Conservation (phyloP, 2,113 vertebrate species). For the Vanacampus margaritifer region DNA sequence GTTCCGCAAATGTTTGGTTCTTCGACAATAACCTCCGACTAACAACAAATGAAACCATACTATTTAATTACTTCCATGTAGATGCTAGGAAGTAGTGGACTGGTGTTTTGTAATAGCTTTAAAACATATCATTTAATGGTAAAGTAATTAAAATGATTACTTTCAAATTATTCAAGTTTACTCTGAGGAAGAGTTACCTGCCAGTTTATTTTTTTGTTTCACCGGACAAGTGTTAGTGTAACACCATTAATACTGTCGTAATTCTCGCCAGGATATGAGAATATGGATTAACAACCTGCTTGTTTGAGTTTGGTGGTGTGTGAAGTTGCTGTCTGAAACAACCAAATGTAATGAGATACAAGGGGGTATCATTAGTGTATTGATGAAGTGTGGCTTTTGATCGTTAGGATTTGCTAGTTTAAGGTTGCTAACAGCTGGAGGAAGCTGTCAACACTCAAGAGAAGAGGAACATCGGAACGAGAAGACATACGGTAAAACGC, state of each 20-base stretch:
- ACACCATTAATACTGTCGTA: conserved; percentile 51
- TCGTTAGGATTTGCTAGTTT: conserved; percentile 38
- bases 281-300: conserved; percentile 28
- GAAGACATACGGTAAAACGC: neutral
- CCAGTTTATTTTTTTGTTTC: conserved; percentile 14
- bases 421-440: conserved; percentile 54
- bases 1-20: conserved; percentile 32
- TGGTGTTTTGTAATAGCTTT: neutral
- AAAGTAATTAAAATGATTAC: neutral
- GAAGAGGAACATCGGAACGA: neutral
- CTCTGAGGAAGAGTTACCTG: neutral
- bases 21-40: conserved; percentile 26
- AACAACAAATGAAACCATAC: neutral
- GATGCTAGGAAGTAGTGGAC: neutral
- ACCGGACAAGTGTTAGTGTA: conserved; percentile 32
- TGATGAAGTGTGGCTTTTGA: conserved; percentile 12
- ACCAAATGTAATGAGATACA: neutral
- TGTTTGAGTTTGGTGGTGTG: too few relatives aligned
- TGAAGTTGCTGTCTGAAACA: neutral
- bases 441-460: conserved; percentile 40
- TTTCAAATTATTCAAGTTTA: neutral
- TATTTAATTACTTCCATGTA: conserved; percentile 2
- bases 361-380: neutral
- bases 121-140: fast-evolving
- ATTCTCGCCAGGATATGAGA: conserved; percentile 47